Conservation (phyloP, 1,140 invertebrate species). For the Solenopsis fugax region DNA sequence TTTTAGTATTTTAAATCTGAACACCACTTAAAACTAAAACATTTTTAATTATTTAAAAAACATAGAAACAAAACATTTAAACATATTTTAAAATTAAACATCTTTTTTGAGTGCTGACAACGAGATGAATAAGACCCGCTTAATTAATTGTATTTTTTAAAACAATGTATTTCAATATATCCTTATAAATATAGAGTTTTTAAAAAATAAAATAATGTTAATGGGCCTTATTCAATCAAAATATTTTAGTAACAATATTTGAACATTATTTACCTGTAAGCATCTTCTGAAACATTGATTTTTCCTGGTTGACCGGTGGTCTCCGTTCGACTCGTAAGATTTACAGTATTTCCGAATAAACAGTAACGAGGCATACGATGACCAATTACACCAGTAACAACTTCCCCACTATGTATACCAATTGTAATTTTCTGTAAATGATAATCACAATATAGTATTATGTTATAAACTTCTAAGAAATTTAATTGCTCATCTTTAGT, state of each 20-base stretch:
- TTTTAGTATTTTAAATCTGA: too few relatives aligned
- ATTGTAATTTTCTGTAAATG: conserved; percentile 95
- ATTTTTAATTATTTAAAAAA: too few relatives aligned
- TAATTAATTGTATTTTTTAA: too few relatives aligned
- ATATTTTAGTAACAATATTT: not conserved
- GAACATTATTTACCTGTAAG: conserved; percentile 91
- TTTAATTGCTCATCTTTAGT: not conserved
- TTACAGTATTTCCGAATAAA: conserved; percentile 98
- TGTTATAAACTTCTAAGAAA: not conserved
- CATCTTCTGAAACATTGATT: conserved; percentile 98
- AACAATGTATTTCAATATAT: too few relatives aligned
- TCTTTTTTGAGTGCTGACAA: too few relatives aligned
- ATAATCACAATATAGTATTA: not conserved
- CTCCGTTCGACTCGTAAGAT: conserved; percentile 97
- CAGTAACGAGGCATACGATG: conserved; percentile 99
- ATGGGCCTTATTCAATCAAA: too few relatives aligned
- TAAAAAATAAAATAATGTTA: too few relatives aligned
- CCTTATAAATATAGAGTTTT: too few relatives aligned
- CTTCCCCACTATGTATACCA: conserved; percentile 98
- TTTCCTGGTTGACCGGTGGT: conserved; percentile 96
- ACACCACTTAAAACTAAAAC: too few relatives aligned
- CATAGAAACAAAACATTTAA: too few relatives aligned
- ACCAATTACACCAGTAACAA: conserved; percentile 98
- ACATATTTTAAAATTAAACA: too few relatives aligned
- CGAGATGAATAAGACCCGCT: too few relatives aligned